A percentile compares a stretch with the other conserved stretches of the same genome.
These are phyloP conservation scores for Leptinotarsa juncta DNA, from an alignment of 2,888 invertebrate species.

Conservation along the genomic window DNA sequence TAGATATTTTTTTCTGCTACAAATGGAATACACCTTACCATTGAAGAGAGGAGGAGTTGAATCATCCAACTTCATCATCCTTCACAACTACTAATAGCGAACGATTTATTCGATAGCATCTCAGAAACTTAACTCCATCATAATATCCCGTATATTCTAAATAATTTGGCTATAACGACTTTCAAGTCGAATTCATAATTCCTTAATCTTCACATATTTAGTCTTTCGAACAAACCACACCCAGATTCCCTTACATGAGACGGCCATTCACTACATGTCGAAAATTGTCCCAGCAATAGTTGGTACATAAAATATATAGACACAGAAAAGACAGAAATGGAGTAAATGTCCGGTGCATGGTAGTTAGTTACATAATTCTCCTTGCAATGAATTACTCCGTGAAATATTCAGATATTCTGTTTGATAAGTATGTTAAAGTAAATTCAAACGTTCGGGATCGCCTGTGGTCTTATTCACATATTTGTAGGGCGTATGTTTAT, in stretches of 20 bases:
- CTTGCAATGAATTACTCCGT: constrained; percentile 38
- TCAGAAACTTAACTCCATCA: no score
- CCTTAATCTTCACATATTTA: no score
- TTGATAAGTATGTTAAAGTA: constrained; percentile 33
- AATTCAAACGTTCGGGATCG: constrained; percentile 30
- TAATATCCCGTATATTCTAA: no score
- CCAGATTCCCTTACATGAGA: constrained; percentile 4
- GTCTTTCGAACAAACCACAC: background rate
- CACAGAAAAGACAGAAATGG: constrained; percentile 32
- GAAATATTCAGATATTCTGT: constrained; percentile 42
- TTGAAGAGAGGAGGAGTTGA: no score
- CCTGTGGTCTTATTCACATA: constrained; percentile 18
- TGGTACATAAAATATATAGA: background rate
- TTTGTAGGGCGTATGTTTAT: constrained; percentile 4
- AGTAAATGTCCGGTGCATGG: constrained; percentile 34
- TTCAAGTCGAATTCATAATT: no score
- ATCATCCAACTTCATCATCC: no score
- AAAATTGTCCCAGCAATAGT: constrained; percentile 3
- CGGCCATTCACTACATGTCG: background rate
- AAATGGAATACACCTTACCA: no score
- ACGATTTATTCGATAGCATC: no score
- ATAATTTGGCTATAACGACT: no score
- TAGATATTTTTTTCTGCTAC: no score
- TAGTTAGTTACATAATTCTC: constrained; percentile 37
- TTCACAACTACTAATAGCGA: no score